Evolutionary conservation across 1,140 invertebrate species (phyloP).

Genomic region (Drosophila truncata): DNA sequence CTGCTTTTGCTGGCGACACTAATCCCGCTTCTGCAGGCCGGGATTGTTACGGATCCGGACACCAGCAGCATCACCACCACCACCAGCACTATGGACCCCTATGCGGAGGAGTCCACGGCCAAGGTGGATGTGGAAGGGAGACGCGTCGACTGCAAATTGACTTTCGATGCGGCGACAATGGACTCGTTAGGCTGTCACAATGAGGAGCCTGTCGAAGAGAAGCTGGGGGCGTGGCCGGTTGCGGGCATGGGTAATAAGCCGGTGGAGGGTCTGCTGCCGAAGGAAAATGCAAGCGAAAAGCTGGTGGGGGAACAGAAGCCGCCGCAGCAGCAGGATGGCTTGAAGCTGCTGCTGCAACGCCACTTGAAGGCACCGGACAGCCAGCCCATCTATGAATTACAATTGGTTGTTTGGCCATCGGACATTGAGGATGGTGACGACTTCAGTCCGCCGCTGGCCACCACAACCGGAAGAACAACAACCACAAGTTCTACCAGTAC

Average conservation of each 20-base stretch:
- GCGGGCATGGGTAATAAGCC: slow-evolving; percentile 55
- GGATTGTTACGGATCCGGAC: slow-evolving; percentile 26
- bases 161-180: slow-evolving; percentile 78
- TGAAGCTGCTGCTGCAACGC: slow-evolving; percentile 45
- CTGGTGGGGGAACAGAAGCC: neutral
- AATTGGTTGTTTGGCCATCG: slow-evolving; percentile 80
- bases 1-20: slow-evolving; percentile 44
- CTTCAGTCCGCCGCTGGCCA: slow-evolving; percentile 33
- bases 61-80: neutral
- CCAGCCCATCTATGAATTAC: slow-evolving; percentile 81
- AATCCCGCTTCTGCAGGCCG: slow-evolving; percentile 50
- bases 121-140: slow-evolving; percentile 17
- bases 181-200: slow-evolving; percentile 73
- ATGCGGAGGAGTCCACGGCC: slow-evolving; percentile 1
- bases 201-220: slow-evolving; percentile 20
- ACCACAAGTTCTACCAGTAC: slow-evolving; percentile 7
- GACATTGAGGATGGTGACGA: slow-evolving; percentile 68
- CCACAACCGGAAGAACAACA: slow-evolving; percentile 27
- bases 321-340: neutral
- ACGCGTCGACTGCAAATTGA: slow-evolving; percentile 79
- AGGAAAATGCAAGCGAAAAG: slow-evolving; percentile 22
- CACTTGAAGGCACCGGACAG: slow-evolving; percentile 55
- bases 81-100: slow-evolving; percentile 6
- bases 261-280: slow-evolving; percentile 2
- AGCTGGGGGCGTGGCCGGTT: neutral